Evolutionary conservation across 1,140 invertebrate genomes (phyloP).

Genomic region (Stegodyphus mimosarum): DNA sequence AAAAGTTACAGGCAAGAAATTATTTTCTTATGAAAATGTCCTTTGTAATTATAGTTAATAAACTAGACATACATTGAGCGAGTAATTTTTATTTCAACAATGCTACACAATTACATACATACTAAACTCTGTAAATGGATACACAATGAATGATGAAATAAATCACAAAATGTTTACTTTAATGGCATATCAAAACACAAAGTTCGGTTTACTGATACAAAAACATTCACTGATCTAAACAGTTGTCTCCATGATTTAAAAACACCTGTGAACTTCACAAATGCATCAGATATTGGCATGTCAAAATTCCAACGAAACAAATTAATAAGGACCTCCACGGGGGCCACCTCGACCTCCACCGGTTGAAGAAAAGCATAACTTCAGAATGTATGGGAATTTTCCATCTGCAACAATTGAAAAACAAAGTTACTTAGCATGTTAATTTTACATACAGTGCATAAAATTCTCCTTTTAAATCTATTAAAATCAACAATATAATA

Average conservation of each 20-base stretch:
- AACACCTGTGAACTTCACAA: background rate
- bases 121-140: too few relatives aligned
- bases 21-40: background rate
- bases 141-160: too few relatives aligned
- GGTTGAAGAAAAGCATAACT: conserved; percentile 85
- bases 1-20: background rate
- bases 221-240: background rate
- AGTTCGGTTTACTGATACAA: background rate
- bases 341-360: conserved; percentile 23
- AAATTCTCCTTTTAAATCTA: background rate
- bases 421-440: too few relatives aligned
- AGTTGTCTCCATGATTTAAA: background rate
- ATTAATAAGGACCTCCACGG: conserved; percentile 11
- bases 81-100: too few relatives aligned
- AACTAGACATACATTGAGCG: too few relatives aligned
- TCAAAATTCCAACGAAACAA: too few relatives aligned
- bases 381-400: conserved; percentile 97
- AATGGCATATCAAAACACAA: too few relatives aligned
- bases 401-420: conserved; percentile 76
- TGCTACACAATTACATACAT: too few relatives aligned
- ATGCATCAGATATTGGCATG: background rate
- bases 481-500: background rate
- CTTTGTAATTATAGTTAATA: background rate
- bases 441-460: conserved; percentile 54
- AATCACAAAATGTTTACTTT: too few relatives aligned